Evolutionary conservation across 2,113 vertebrate species (phyloP).

Genomic region (Xiphias gladius): DNA sequence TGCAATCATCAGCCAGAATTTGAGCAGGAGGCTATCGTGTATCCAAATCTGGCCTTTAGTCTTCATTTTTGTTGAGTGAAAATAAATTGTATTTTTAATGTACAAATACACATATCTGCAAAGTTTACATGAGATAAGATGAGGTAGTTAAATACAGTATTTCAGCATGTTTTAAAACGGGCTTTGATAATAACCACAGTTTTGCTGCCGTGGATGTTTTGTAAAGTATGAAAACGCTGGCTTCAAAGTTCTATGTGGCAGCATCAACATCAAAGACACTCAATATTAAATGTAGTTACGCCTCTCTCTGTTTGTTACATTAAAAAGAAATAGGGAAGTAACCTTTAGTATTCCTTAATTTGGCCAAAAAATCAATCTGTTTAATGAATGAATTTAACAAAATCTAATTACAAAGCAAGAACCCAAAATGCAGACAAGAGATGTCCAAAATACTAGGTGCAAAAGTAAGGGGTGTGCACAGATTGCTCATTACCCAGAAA

Average conservation of each 20-base stretch:
- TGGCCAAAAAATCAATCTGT: neutral
- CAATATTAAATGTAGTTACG: neutral
- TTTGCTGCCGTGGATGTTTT: neutral
- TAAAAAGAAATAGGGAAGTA: neutral
- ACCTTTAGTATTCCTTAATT: neutral
- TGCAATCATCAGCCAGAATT: conserved; percentile 16
- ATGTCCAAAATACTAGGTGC: conserved; percentile 7
- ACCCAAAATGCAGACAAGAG: neutral
- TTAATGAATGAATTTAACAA: neutral
- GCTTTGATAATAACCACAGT: neutral
- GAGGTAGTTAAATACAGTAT: neutral
- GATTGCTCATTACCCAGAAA: conserved; percentile 43
- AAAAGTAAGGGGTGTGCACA: neutral
- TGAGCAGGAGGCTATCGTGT: conserved; percentile 27
- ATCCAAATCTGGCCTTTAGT: conserved; percentile 11
- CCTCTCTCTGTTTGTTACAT: neutral
- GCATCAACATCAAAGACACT: neutral
- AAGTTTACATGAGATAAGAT: neutral
- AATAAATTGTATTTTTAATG: neutral
- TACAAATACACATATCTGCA: neutral
- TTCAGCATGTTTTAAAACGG: neutral
- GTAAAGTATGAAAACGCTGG: neutral
- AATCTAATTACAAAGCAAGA: conserved; percentile 12
- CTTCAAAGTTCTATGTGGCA: neutral
- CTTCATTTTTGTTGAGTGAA: conserved; percentile 12